A percentile compares a stretch with the other conserved stretches of the same genome.
Evolutionary conservation across 2,888 invertebrate genomes (phyloP).

Genomic region (Megaustenia siamemsis): DNA sequence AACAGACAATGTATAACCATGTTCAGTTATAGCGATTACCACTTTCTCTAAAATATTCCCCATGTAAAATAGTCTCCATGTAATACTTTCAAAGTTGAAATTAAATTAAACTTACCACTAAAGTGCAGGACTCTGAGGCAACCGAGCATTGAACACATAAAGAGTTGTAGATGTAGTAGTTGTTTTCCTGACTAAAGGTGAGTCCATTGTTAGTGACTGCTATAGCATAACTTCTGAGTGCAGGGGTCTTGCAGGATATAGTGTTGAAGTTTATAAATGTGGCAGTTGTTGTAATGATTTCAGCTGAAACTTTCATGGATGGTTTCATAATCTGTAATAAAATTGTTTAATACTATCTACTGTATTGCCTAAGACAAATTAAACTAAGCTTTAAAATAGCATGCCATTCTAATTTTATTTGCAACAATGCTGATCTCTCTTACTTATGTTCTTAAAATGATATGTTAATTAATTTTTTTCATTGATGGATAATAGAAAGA

Average conservation of each 20-base stretch:
- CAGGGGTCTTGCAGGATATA: conserved; percentile 50
- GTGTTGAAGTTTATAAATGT: conserved; percentile 61
- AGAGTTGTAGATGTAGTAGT: conserved; percentile 55
- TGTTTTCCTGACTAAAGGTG: conserved; percentile 48
- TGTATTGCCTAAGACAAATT: neutral
- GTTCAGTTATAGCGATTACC: too few species aligned
- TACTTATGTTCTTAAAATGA: neutral
- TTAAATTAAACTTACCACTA: conserved; percentile 49
- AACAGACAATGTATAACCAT: too few species aligned
- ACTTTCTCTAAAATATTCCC: too few species aligned
- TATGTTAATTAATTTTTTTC: too few species aligned
- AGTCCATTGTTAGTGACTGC: conserved; percentile 57
- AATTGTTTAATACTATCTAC: too few species aligned
- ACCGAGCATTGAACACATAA: conserved; percentile 54
- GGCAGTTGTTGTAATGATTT: conserved; percentile 40
- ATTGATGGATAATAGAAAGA: too few species aligned
- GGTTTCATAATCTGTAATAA: conserved; percentile 34
- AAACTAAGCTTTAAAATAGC: neutral
- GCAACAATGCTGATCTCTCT: neutral
- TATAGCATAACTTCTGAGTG: conserved; percentile 52
- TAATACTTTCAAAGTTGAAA: neutral
- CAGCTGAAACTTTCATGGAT: conserved; percentile 42
- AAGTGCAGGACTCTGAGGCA: conserved; percentile 32
- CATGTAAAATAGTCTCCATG: too few species aligned
- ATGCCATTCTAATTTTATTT: neutral